phyloP scores from a whole-genome alignment of 2,113 vertebrate species.

The Blennius ocellaris region DNA sequence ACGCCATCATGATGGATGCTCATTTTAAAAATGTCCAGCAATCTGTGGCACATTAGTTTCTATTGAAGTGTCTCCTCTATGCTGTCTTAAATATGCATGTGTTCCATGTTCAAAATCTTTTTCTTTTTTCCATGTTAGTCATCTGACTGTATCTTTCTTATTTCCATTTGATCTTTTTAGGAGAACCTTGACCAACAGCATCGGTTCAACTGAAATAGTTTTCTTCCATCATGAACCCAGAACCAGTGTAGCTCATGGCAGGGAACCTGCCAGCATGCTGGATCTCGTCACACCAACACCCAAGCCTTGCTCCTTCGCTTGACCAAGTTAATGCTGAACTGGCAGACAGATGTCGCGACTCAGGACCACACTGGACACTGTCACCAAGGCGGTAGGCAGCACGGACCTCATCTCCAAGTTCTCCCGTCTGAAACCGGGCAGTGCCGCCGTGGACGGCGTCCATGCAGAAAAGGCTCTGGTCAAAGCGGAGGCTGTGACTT shows the following conservation, averaged over 20 bases:
- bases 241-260: neutral
- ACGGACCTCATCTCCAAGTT: slow-evolving; percentile 91
- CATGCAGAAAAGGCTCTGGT: slow-evolving; percentile 40
- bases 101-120: too few relatives aligned
- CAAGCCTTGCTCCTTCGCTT: neutral
- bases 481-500: slow-evolving; percentile 32
- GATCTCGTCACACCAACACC: neutral
- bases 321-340: slow-evolving; percentile 17
- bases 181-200: neutral
- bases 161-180: slow-evolving; percentile 22
- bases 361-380: slow-evolving; percentile 91
- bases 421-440: slow-evolving; percentile 86
- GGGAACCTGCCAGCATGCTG: slow-evolving; percentile 28
- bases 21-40: too few relatives aligned
- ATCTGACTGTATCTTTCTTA: neutral
- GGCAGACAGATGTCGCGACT: slow-evolving; percentile 92
- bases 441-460: slow-evolving; percentile 54
- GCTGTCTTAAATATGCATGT: too few relatives aligned
- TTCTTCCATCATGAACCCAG: neutral
- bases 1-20: too few relatives aligned
- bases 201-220: too few relatives aligned
- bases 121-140: neutral
- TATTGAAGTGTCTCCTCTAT: too few relatives aligned
- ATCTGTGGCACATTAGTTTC: too few relatives aligned
- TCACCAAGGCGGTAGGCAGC: slow-evolving; percentile 93